Percentiles rank a stretch among this genome's conserved stretches.
Conservation (phyloP, 2,888 invertebrate genomes). For the Thysanoteuthis rhombus region DNA sequence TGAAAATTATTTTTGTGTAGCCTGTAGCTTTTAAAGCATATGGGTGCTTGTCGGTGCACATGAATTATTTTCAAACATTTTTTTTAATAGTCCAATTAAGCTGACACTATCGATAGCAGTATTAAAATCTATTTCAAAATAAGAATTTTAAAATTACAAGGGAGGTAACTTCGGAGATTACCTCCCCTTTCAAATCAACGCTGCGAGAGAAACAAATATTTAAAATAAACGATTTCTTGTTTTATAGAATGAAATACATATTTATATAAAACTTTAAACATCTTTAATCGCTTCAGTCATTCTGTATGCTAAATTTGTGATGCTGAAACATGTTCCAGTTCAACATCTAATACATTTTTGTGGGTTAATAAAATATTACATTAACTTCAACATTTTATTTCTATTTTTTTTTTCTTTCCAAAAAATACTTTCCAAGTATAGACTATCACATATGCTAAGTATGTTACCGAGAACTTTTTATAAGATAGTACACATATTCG, state of each 20-base stretch:
- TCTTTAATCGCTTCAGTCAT: not conserved
- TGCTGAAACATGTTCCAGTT: slow-evolving; percentile 1
- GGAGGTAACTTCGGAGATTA: not conserved
- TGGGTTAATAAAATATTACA: not conserved
- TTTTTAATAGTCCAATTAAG: not conserved
- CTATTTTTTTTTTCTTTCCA: not conserved
- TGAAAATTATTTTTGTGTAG: not conserved
- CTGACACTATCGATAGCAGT: not conserved
- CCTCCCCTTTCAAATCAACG: not conserved
- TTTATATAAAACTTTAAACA: not conserved
- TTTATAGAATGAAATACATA: not conserved
- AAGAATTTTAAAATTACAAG: not conserved
- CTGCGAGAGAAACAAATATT: not conserved
- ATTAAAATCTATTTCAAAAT: not conserved
- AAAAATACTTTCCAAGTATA: not conserved
- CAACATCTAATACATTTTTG: not conserved
- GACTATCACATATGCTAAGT: too few species aligned
- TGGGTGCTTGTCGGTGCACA: not conserved
- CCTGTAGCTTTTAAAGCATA: not conserved
- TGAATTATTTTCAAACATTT: not conserved
- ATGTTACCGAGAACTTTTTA: too few species aligned
- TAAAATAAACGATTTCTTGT: not conserved
- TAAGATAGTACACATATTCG: too few species aligned
- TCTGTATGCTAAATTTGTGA: not conserved
- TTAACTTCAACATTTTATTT: not conserved